Percentiles rank a stretch among this genome's conserved stretches.
Evolutionary conservation across 2,113 vertebrate genomes (phyloP).

Genomic region (Benitochromis conjunctus): DNA sequence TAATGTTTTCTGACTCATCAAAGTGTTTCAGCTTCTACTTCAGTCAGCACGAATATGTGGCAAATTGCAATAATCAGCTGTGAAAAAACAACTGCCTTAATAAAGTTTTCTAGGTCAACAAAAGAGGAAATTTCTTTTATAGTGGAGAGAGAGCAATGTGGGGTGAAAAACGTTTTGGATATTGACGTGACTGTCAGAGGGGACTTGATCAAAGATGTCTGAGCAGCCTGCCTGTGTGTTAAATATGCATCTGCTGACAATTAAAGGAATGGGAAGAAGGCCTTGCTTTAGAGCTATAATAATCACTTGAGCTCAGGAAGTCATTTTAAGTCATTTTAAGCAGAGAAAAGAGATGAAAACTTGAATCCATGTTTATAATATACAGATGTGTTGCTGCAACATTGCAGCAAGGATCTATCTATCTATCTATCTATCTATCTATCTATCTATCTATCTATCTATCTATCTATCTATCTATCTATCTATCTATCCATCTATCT

Average conservation of each 20-base stretch:
- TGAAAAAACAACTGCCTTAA: conserved; percentile 26
- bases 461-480: too few species aligned
- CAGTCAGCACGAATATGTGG: not conserved
- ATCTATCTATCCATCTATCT: too few species aligned
- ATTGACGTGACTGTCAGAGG: conserved; percentile 27
- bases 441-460: too few species aligned
- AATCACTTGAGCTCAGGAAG: not conserved
- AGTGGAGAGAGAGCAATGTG: conserved; percentile 2
- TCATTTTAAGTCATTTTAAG: not conserved
- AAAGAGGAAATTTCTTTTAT: conserved; percentile 14
- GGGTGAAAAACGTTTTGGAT: conserved; percentile 30
- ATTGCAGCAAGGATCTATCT: not conserved
- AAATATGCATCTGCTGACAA: conserved; percentile 25
- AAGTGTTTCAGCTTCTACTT: not conserved
- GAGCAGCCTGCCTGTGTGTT: conserved; percentile 21
- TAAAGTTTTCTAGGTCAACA: conserved; percentile 47
- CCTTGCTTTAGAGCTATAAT: conserved; percentile 7
- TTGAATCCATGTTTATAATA: not conserved
- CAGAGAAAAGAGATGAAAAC: not conserved
- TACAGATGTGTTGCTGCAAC: not conserved
- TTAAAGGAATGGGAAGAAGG: conserved; percentile 2
- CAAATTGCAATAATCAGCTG: conserved; percentile 24
- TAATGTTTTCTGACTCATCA: conserved; percentile 13
- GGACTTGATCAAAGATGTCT: conserved; percentile 41
- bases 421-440: too few species aligned